A percentile compares a stretch with the other conserved stretches of the same genome.
Evolutionary conservation across 2,113 vertebrate species (phyloP).

Genomic region (Canis aureus): DNA sequence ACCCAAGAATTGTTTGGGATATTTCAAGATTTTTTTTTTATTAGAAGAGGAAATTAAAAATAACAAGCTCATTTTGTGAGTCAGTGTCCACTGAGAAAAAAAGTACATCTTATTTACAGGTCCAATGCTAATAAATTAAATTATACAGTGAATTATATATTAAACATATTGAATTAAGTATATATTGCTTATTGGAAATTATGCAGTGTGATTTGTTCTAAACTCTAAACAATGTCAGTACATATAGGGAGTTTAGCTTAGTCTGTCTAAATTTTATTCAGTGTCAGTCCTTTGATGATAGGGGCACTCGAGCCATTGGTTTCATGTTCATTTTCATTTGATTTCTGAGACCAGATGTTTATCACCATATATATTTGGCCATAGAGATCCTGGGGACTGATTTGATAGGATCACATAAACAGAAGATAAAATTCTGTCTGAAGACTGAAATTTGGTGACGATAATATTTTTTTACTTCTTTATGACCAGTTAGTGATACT

Average conservation of each 20-base stretch:
- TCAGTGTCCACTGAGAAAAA: neutral
- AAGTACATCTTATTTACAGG: neutral
- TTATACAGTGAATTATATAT: neutral
- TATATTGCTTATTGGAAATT: neutral
- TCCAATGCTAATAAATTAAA: neutral
- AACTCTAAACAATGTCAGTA: neutral
- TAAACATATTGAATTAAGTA: conserved; percentile 9
- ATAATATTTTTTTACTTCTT: conserved; percentile 5
- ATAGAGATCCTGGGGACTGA: neutral
- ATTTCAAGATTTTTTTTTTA: conserved; percentile 47
- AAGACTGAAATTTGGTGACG: neutral
- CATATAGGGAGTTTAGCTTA: neutral
- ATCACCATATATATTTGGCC: neutral
- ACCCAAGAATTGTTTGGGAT: neutral
- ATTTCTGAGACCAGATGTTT: neutral
- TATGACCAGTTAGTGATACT: neutral
- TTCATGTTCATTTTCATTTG: conserved; percentile 38
- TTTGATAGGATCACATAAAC: conserved; percentile 19
- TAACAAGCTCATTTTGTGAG: neutral
- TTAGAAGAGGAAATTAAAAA: neutral
- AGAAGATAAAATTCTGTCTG: neutral
- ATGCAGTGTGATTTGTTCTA: neutral
- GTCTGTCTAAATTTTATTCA: neutral
- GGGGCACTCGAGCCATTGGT: neutral
- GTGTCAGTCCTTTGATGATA: neutral